Evolutionary conservation across 2,888 invertebrate species (phyloP).

Genomic region (Colletes collaris): DNA sequence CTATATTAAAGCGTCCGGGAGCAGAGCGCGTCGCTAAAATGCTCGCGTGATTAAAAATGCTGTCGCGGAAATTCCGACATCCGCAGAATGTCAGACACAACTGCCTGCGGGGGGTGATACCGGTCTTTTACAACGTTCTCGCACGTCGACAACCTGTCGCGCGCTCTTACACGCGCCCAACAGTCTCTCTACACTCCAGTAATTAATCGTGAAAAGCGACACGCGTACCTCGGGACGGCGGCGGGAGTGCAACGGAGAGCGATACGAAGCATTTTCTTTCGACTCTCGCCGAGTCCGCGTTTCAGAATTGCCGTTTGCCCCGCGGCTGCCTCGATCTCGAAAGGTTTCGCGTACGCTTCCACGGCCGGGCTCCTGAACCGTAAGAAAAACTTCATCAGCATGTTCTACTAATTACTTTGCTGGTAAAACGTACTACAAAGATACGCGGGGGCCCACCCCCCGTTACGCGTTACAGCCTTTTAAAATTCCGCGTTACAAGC

Average conservation of each 20-base stretch:
- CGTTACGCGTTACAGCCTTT: too few relatives aligned
- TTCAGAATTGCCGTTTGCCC: constrained; percentile 17
- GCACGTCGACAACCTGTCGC: constrained; percentile 71
- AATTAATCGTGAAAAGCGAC: constrained; percentile 63
- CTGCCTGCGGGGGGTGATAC: constrained; percentile 39
- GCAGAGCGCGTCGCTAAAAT: constrained; percentile 70
- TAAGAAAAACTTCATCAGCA: too few relatives aligned
- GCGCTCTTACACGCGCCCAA: constrained; percentile 39
- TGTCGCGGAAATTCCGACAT: constrained; percentile 78
- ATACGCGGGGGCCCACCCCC: too few relatives aligned
- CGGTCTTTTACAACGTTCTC: constrained; percentile 54
- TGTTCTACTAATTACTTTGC: too few relatives aligned
- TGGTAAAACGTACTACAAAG: too few relatives aligned
- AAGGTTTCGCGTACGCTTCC: background rate
- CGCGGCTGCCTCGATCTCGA: constrained; percentile 1
- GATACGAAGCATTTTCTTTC: constrained; percentile 21
- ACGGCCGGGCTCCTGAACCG: background rate
- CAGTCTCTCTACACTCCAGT: constrained; percentile 36
- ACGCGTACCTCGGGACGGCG: background rate
- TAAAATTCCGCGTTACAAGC: too few relatives aligned
- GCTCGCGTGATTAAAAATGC: constrained; percentile 82
- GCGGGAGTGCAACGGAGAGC: background rate
- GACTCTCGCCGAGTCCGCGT: background rate
- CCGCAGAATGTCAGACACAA: constrained; percentile 71
- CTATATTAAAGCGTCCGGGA: constrained; percentile 78